Conservation (phyloP, 2,888 invertebrate species). For the Linyphia triangularis region DNA sequence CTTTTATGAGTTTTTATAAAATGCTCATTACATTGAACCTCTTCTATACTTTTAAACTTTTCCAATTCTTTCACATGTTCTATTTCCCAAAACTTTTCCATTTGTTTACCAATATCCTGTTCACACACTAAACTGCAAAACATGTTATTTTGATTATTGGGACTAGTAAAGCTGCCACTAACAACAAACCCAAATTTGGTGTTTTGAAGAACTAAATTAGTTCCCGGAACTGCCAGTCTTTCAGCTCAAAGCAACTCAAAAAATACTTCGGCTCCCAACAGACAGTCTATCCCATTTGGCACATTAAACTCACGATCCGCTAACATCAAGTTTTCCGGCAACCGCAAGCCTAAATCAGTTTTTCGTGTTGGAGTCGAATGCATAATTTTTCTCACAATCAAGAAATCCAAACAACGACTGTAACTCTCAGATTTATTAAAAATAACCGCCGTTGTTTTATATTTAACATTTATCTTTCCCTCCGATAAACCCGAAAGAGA, state of each 20-base stretch:
- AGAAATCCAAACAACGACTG: neutral
- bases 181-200: slow-evolving; percentile 10
- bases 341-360: neutral
- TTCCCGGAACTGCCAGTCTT: neutral
- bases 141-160: neutral
- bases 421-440: neutral
- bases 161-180: neutral
- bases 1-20: neutral
- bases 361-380: neutral
- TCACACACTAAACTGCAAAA: neutral
- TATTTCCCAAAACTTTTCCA: neutral
- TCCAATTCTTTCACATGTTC: neutral
- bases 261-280: neutral
- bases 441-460: neutral
- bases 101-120: too few species aligned
- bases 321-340: neutral
- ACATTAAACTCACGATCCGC: neutral
- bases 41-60: neutral
- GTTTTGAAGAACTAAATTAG: slow-evolving; percentile 16
- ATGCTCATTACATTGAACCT: neutral
- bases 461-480: neutral
- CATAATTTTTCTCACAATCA: neutral
- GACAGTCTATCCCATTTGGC: neutral
- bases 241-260: neutral
- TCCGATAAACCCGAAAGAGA: neutral